Evolutionary conservation across 2,113 vertebrate genomes (phyloP), one percentile per base, ranked within the genome.

Genomic region (Pterocles burchelli): DNA sequence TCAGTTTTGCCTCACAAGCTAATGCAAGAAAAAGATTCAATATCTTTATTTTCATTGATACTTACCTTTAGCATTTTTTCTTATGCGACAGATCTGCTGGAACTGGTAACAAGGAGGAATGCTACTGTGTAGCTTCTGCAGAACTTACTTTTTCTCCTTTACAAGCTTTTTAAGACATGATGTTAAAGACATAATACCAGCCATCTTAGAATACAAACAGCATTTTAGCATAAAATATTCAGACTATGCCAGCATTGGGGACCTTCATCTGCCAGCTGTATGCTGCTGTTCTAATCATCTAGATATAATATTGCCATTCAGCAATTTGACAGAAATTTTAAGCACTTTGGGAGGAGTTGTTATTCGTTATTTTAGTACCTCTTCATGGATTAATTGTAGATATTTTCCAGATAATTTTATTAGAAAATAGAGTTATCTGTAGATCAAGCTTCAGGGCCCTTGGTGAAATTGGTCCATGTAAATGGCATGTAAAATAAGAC

Each of bases 341-440:
- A 90, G 70, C 33, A 10, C 17, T 75, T 89, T 20, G 24, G 19
- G 57, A 84, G 25, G n/a, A 94, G 74, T 24, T 46, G 21, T 71
- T 80, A 81, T 72, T 92, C 38, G 29, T 17, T 71, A 75, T 85
- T 89, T 89, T 86, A 75, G 20, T 87, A 71, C 9, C 24, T 83
- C 36, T 75, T 92, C 10, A 43, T 79, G 45, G 73, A 90, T 79
- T 72, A 87, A 72, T 59, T 75, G 45, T 67, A 81, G 84, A 87
- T 91, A 59, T 83, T 86, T 94, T 96, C n/a, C 29, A 92, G 88
- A 93, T 89, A 89, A 87, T 29, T 20, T 49, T 88, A 25, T 74
- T 71, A 77, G 58, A 82, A 85, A 91, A 76, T 25, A 85, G 54
- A 59, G 66, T 83, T 90, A 95, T 92, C 76, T 90, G 17, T 34